phyloP scores from a whole-genome alignment of 2,797 vertebrate species.

The Myotis daubentonii region DNA sequence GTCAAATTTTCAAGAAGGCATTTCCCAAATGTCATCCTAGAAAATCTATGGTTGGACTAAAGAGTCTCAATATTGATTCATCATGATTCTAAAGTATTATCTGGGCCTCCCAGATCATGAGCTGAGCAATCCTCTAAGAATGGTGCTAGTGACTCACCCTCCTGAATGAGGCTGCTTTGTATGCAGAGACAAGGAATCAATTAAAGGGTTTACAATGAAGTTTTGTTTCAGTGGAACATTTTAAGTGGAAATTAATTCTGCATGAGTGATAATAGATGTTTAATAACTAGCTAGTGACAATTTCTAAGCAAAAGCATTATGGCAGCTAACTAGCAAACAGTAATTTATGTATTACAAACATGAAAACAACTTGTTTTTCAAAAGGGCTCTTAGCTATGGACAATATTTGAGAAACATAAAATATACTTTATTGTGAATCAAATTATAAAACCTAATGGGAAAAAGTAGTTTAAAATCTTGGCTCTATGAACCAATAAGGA shows the following conservation, averaged over 20 bases:
- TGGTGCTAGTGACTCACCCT: slow-evolving; percentile 56
- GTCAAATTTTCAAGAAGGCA: slow-evolving; percentile 31
- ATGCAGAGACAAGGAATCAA: slow-evolving; percentile 64
- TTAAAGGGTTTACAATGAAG: slow-evolving; percentile 58
- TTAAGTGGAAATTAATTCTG: slow-evolving; percentile 77
- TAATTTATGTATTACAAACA: slow-evolving; percentile 60
- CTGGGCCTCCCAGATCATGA: background rate
- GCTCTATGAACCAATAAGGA: slow-evolving; percentile 62
- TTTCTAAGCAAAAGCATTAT: slow-evolving; percentile 45
- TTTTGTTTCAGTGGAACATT: slow-evolving; percentile 62
- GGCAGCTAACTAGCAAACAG: slow-evolving; percentile 15
- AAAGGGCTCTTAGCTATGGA: slow-evolving; percentile 59
- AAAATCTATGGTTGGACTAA: background rate
- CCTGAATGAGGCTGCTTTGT: slow-evolving; percentile 56
- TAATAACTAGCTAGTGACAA: slow-evolving; percentile 65
- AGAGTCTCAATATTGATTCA: slow-evolving; percentile 16
- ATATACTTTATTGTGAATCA: slow-evolving; percentile 64
- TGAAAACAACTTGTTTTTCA: slow-evolving; percentile 63
- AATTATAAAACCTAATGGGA: slow-evolving; percentile 59
- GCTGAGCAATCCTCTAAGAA: slow-evolving; percentile 38
- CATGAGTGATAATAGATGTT: slow-evolving; percentile 70
- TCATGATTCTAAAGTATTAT: background rate
- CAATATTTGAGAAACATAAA: slow-evolving; percentile 58
- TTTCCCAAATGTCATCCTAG: slow-evolving; percentile 34
- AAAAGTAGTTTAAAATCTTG: slow-evolving; percentile 66